These are phyloP conservation scores for Perizoma affinitatum DNA, from an alignment of 2,888 invertebrate genomes.

Conservation along the genomic window DNA sequence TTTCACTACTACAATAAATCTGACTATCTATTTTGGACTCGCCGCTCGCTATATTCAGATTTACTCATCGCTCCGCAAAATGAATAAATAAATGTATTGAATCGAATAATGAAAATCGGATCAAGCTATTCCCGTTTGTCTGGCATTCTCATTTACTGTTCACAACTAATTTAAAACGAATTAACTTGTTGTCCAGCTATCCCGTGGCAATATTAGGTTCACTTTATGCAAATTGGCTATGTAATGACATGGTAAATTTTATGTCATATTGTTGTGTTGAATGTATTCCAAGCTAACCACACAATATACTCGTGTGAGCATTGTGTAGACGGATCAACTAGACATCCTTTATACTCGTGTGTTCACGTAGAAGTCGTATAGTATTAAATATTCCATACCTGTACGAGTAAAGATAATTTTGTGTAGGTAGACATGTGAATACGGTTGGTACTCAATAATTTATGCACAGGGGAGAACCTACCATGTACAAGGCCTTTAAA, in stretches of 20 bases:
- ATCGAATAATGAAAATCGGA: slow-evolving; percentile 33
- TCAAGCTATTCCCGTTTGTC: slow-evolving; percentile 31
- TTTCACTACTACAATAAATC: slow-evolving; percentile 37
- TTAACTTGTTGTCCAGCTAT: slow-evolving; percentile 30
- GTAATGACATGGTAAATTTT: slow-evolving; percentile 24
- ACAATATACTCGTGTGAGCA: background rate
- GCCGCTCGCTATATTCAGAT: slow-evolving; percentile 9
- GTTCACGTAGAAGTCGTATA: slow-evolving; percentile 31
- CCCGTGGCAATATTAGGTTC: slow-evolving; percentile 30
- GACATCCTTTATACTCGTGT: slow-evolving; percentile 18
- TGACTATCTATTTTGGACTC: slow-evolving; percentile 18
- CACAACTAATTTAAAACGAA: slow-evolving; percentile 34
- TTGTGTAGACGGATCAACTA: slow-evolving; percentile 11
- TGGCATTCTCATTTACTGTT: slow-evolving; percentile 29
- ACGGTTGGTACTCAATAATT: slow-evolving; percentile 51
- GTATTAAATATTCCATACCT: slow-evolving; percentile 29
- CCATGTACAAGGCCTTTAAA: slow-evolving; percentile 52
- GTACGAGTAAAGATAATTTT: slow-evolving; percentile 28
- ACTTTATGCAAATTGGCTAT: slow-evolving; percentile 28
- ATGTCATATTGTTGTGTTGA: slow-evolving; percentile 19
- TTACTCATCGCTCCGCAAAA: slow-evolving; percentile 17
- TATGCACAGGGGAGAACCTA: slow-evolving; percentile 50
- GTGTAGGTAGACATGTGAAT: slow-evolving; percentile 33
- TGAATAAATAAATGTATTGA: slow-evolving; percentile 24
- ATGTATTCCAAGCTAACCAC: slow-evolving; percentile 10